Evolutionary conservation across 2,797 vertebrate genomes (phyloP).

Genomic region (Coilia nasus): DNA sequence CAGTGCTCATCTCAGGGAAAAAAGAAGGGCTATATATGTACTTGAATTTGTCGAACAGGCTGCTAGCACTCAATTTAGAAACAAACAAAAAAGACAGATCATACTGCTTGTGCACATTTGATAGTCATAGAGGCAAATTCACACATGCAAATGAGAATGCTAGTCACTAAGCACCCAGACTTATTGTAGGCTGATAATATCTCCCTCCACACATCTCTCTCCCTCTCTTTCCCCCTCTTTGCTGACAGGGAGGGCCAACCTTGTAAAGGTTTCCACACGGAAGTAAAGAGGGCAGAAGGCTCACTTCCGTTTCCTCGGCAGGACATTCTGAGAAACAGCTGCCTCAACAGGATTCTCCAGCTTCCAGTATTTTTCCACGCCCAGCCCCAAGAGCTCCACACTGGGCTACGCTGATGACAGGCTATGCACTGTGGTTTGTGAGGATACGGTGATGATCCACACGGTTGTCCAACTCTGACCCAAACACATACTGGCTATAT

Average conservation of each 20-base stretch:
- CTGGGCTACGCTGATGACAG: background rate
- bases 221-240: slow-evolving; percentile 33
- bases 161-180: slow-evolving; percentile 35
- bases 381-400: background rate
- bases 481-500: background rate
- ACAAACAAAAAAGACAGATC: background rate
- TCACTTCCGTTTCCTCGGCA: slow-evolving; percentile 29
- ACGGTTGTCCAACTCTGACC: background rate
- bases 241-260: slow-evolving; percentile 43
- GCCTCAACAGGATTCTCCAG: slow-evolving; percentile 29
- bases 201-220: slow-evolving; percentile 46
- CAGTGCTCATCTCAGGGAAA: too few species aligned
- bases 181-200: slow-evolving; percentile 42
- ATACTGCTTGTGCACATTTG: background rate
- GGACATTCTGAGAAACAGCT: slow-evolving; percentile 28
- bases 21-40: background rate
- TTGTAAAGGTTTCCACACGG: slow-evolving; percentile 49
- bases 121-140: slow-evolving; percentile 19
- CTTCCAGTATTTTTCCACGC: slow-evolving; percentile 21
- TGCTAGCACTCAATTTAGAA: background rate
- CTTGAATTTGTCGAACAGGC: background rate
- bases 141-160: slow-evolving; percentile 24
- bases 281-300: slow-evolving; percentile 48
- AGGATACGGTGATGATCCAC: slow-evolving; percentile 7
- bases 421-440: slow-evolving; percentile 22